Base-by-base conservation (phyloP, 2,797 vertebrate genomes). In the Sylvia borin region DNA sequence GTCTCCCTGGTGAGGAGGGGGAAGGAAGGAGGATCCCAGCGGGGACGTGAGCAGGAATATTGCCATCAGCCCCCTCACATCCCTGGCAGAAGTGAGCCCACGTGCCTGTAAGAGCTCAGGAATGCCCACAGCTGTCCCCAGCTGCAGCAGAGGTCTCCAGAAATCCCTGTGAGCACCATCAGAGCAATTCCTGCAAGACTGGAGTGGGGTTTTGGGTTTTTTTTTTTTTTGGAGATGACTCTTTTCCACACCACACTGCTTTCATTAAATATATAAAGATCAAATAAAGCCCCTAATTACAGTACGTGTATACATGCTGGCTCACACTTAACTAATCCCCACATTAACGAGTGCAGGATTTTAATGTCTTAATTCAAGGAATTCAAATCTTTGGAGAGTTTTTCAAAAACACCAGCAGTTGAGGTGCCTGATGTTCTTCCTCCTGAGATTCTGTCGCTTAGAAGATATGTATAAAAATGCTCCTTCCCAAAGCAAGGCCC, bases 371-470 rank as follows among this genome's bases (percentile, higher is more conserved):
- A 74, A 87, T 93, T 88, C 27, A 4, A 68, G 72, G 93, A 72
- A 95, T 85, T 47, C 20, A 9, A 38, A 27, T 57, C 93, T 93
- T 93, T 17, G 38, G 95, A 95, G 92, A 97, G 90, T 55, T 87
- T 79, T 90, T 53, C 73, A 67, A 85, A 82, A 91, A 26, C 77
- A 83, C 47, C 71, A 79, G 83, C 83, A 93, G 70, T 81, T 90
- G 92, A 71, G 88, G 77, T 73, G 67, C 93, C 95, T 90, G 83
- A 93, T 51, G 83, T 53, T 66, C 74, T 68, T 79, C 60, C 94
- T 93, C 80, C 65, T 55, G 90, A 94, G 95, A 79, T 71, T 89
- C 43, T 72, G 61, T 10, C 88, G 48, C 65, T 92, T 68, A 80
- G 43, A 93, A 90, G 74, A 64, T 32, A 32, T 6, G 75, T 50